Evolutionary conservation across 2,797 vertebrate species (phyloP).

Genomic region (Phoeniculus purpureus): DNA sequence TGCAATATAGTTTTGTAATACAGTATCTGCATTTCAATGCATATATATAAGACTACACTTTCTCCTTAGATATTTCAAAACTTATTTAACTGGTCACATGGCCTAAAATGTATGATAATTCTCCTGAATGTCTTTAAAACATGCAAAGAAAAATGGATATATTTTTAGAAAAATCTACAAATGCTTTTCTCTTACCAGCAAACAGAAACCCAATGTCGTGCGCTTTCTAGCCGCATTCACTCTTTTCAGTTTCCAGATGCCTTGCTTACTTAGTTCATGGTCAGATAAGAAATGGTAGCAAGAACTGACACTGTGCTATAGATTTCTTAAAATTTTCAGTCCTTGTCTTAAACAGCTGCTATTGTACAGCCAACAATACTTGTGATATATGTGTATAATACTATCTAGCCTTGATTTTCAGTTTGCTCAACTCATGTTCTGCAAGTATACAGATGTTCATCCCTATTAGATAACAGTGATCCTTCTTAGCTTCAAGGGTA

Average conservation of each 20-base stretch:
- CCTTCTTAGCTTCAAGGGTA: neutral
- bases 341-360: neutral
- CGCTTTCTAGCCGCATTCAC: neutral
- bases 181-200: neutral
- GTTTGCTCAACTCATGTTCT: neutral
- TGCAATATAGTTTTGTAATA: neutral
- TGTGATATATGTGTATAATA: neutral
- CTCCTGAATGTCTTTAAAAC: neutral
- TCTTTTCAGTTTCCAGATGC: neutral
- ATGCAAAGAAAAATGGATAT: neutral
- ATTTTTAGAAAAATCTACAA: neutral
- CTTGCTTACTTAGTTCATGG: neutral
- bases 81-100: neutral
- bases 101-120: neutral
- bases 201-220: neutral
- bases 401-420: neutral
- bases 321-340: neutral
- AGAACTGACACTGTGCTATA: neutral
- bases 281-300: conserved; percentile 10
- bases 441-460: neutral
- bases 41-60: neutral
- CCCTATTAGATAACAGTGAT: neutral
- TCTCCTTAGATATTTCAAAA: neutral
- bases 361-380: neutral
- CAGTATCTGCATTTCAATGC: neutral